Percentiles rank a stretch among this genome's conserved stretches.
phyloP scores from a whole-genome alignment of 2,797 vertebrate genomes.

The Capromys pilorides region DNA sequence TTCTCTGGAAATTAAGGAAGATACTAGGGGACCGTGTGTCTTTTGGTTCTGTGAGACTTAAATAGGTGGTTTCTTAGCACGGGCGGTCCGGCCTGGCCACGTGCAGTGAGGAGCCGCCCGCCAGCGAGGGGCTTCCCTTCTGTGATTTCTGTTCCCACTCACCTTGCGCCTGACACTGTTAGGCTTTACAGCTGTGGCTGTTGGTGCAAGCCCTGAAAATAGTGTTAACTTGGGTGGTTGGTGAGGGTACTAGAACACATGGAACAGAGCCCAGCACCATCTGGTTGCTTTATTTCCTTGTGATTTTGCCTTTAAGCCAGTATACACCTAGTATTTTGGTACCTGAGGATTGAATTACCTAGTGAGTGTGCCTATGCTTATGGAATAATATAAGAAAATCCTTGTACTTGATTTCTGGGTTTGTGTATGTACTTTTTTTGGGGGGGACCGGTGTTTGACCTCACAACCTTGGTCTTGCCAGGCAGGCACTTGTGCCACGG shows the following conservation, averaged over 20 bases:
- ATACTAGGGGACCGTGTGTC: not conserved
- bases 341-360: not conserved
- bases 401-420: not conserved
- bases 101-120: not conserved
- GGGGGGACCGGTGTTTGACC: too few relatives aligned
- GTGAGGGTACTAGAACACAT: not conserved
- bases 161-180: not conserved
- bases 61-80: not conserved
- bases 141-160: not conserved
- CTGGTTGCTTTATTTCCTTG: not conserved
- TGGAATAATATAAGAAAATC: slow-evolving; percentile 37
- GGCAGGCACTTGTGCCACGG: too few relatives aligned
- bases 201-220: slow-evolving; percentile 22
- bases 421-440: slow-evolving; percentile 48
- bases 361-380: slow-evolving; percentile 19
- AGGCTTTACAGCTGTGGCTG: not conserved
- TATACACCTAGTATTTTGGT: slow-evolving; percentile 21
- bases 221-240: not conserved
- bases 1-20: slow-evolving; percentile 56
- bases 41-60: slow-evolving; percentile 48
- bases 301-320: slow-evolving; percentile 45
- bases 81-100: not conserved
- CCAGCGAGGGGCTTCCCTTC: not conserved
- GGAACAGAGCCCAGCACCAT: not conserved
- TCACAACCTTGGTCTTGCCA: too few relatives aligned